A percentile compares a stretch with the other conserved stretches of the same genome.
phyloP scores from a whole-genome alignment of 2,113 vertebrate species.

The Lipotes vexillifer region DNA sequence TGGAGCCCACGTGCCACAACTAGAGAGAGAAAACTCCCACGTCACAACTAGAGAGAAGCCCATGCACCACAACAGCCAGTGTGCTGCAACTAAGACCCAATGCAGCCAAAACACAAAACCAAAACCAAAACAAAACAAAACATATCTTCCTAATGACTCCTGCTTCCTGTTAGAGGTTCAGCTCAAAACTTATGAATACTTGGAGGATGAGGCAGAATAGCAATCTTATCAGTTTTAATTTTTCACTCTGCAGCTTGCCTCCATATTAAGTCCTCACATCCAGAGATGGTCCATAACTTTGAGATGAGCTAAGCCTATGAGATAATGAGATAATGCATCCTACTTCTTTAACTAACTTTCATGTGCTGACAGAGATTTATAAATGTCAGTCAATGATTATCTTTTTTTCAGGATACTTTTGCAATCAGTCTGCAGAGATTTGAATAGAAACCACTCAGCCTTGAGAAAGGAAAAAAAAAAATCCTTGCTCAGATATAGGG shows the following conservation, averaged over 20 bases:
- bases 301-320: conserved; percentile 54
- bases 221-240: conserved; percentile 30
- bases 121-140: background rate
- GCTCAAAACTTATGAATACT: background rate
- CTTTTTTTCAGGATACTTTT: background rate
- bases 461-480: background rate
- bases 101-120: too few relatives aligned
- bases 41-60: too few relatives aligned
- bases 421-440: background rate
- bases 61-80: too few relatives aligned
- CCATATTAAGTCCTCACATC: background rate
- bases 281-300: conserved; percentile 14
- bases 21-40: too few relatives aligned
- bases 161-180: background rate
- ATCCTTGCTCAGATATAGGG: background rate
- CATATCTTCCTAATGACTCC: background rate
- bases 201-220: conserved; percentile 24
- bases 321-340: conserved; percentile 55
- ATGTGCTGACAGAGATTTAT: background rate
- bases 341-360: conserved; percentile 39
- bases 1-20: too few relatives aligned
- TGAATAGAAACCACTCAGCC: background rate
- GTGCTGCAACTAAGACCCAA: too few relatives aligned
- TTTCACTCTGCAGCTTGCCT: conserved; percentile 20
- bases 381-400: background rate